phyloP scores from a whole-genome alignment of 2,113 vertebrate genomes.

The Pholis gunnellus region DNA sequence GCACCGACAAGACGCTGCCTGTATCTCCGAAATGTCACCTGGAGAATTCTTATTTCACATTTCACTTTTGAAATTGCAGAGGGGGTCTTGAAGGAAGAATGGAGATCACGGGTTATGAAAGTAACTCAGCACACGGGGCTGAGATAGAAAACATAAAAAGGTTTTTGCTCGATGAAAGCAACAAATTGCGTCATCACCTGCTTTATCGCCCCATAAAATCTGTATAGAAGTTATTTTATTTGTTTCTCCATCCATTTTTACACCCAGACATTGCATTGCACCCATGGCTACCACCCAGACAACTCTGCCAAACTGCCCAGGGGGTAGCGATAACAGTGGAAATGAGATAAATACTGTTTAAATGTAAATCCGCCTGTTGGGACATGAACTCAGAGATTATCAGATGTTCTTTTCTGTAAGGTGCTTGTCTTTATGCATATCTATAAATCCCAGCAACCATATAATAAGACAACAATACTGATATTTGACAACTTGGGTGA shows the following conservation, averaged over 20 bases:
- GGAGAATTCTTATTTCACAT: constrained; percentile 22
- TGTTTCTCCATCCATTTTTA: neutral
- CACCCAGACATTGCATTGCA: neutral
- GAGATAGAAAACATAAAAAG: neutral
- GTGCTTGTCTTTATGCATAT: neutral
- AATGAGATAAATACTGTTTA: neutral
- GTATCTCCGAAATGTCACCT: constrained; percentile 31
- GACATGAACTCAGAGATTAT: neutral
- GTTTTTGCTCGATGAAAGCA: constrained; percentile 7
- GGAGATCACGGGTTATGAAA: neutral
- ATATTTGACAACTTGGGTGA: constrained; percentile 26
- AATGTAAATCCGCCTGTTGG: neutral
- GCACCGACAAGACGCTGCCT: neutral
- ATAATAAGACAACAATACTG: neutral
- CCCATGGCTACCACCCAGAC: neutral
- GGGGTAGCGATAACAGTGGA: rapidly evolving
- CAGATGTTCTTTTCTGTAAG: neutral
- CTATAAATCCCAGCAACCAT: neutral
- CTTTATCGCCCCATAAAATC: neutral
- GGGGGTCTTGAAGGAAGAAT: neutral
- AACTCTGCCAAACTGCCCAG: neutral
- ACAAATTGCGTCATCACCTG: neutral
- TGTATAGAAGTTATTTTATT: neutral
- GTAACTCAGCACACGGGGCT: constrained; percentile 14
- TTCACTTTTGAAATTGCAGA: constrained; percentile 7